Percentiles rank a stretch among this genome's conserved stretches.
phyloP scores from a whole-genome alignment of 2,888 invertebrate genomes.

The Rhynchonema sp. region DNA sequence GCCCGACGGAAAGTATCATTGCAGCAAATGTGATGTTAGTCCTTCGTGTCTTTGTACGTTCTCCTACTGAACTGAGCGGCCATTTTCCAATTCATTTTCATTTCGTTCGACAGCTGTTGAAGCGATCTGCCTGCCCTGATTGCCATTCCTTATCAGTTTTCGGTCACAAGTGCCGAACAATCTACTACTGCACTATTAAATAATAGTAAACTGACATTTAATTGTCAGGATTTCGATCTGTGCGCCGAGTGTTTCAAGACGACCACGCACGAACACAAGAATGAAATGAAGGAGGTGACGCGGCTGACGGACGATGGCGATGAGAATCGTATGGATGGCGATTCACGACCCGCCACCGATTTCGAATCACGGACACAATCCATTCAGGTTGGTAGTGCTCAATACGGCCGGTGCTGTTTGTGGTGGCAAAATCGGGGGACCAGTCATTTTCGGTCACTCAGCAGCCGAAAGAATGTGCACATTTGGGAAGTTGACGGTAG shows the following conservation, averaged over 20 bases:
- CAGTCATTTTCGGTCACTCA: no score
- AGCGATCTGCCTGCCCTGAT: no score
- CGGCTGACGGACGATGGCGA: conserved; percentile 31
- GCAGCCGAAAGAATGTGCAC: no score
- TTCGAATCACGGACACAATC: conserved; percentile 10
- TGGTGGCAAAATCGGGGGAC: no score
- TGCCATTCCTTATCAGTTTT: not conserved
- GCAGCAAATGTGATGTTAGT: conserved; percentile 76
- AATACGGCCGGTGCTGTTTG: no score
- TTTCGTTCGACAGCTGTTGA: no score
- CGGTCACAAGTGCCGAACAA: not conserved
- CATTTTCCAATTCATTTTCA: no score
- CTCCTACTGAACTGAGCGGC: no score
- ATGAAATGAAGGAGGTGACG: conserved; percentile 79
- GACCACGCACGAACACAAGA: conserved; percentile 82
- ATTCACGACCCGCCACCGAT: conserved; percentile 7
- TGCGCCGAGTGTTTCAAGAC: conserved; percentile 85
- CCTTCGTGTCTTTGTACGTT: conserved; percentile 3
- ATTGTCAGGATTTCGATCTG: conserved; percentile 69
- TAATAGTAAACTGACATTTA: no score
- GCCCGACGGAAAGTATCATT: conserved; percentile 88
- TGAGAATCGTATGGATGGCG: conserved; percentile 41
- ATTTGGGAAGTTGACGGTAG: no score
- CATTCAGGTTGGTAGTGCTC: conserved; percentile 12
- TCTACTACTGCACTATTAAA: no score